Conservation (phyloP, 2,888 invertebrate genomes). For the Gastrophysa polygoni region DNA sequence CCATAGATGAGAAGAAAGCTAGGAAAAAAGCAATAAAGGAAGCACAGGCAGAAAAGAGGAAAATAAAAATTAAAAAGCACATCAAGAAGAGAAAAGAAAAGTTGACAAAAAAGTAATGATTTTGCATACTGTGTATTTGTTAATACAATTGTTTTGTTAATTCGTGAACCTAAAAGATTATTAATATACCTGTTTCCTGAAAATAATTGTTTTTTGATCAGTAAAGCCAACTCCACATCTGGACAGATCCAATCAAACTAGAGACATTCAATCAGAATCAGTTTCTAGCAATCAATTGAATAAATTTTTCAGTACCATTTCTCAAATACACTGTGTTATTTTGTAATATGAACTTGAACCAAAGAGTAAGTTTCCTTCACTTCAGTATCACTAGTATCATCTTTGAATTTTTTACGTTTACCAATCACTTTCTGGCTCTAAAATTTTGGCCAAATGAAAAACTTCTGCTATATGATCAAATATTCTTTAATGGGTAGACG, state of each 20-base stretch:
- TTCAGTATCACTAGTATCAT: too few relatives aligned
- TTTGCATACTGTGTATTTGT: background rate
- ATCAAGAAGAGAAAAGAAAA: conserved; percentile 89
- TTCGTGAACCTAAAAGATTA: too few relatives aligned
- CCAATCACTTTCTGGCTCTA: too few relatives aligned
- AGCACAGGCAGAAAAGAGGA: conserved; percentile 85
- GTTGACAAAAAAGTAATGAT: conserved; percentile 52
- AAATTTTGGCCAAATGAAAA: too few relatives aligned
- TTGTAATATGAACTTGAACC: too few relatives aligned
- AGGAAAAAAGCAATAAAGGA: conserved; percentile 90
- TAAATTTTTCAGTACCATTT: too few relatives aligned
- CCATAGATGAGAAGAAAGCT: conserved; percentile 77
- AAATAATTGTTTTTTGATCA: background rate
- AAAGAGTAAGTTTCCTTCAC: too few relatives aligned
- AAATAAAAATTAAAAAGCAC: conserved; percentile 90
- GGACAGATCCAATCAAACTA: background rate
- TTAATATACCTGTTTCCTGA: background rate
- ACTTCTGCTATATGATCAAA: too few relatives aligned
- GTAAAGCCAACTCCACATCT: background rate
- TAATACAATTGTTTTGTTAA: too few relatives aligned
- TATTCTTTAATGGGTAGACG: too few relatives aligned
- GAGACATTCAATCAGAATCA: background rate
- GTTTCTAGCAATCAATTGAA: background rate
- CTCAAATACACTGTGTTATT: too few relatives aligned
- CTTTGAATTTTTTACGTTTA: too few relatives aligned